Evolutionary conservation across 2,797 vertebrate species (phyloP).

Genomic region (Calcarius lapponicus): DNA sequence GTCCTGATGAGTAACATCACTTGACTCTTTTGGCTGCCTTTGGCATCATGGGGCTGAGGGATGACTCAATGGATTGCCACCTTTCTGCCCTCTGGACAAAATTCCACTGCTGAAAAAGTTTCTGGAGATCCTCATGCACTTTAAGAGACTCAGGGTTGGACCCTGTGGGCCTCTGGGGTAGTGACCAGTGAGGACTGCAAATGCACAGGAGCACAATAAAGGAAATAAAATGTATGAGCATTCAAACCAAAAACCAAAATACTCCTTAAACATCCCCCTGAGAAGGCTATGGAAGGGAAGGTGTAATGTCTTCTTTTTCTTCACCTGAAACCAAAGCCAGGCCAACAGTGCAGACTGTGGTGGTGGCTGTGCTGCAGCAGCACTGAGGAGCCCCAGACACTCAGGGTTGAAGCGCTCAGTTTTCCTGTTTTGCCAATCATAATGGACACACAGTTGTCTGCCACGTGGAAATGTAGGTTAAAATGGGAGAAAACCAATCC

Average conservation of each 20-base stretch:
- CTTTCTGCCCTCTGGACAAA: not conserved
- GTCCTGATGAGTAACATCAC: not conserved
- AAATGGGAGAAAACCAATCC: not conserved
- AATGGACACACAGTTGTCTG: not conserved
- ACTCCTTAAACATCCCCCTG: not conserved
- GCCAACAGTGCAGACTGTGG: not conserved
- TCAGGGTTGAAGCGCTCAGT: not conserved
- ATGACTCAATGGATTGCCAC: not conserved
- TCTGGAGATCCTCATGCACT: not conserved
- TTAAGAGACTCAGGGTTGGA: not conserved
- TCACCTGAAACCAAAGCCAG: not conserved
- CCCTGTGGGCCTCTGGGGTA: not conserved
- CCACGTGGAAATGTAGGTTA: not conserved
- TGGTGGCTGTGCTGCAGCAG: not conserved
- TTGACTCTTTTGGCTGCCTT: not conserved
- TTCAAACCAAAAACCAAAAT: not conserved
- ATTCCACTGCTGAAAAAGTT: not conserved
- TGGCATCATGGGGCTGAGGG: not conserved
- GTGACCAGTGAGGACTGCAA: not conserved
- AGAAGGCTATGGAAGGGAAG: not conserved
- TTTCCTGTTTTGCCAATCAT: not conserved
- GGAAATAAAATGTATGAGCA: not conserved
- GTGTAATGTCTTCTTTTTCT: not conserved
- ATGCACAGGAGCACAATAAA: not conserved
- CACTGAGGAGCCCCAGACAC: not conserved